phyloP scores from a whole-genome alignment of 2,888 invertebrate species.

The Tanytarsus gracilentus region DNA sequence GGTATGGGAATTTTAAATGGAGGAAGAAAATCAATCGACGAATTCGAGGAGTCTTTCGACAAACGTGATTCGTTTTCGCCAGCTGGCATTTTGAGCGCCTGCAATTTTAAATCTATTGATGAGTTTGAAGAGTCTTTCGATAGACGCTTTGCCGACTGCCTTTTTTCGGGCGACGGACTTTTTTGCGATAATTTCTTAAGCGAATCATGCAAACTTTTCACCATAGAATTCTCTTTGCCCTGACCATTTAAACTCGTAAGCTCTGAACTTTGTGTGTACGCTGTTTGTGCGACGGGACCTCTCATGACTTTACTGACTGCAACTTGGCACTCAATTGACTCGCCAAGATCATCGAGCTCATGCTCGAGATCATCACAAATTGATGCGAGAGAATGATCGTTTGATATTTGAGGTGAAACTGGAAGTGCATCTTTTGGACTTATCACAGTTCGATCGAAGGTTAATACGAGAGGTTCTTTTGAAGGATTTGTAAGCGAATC shows the following conservation, averaged over 20 bases:
- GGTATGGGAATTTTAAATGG: constrained; percentile 25
- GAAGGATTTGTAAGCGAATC: constrained; percentile 39
- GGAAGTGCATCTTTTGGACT: constrained; percentile 32
- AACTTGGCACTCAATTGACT: constrained; percentile 48
- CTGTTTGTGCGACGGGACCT: constrained; percentile 63
- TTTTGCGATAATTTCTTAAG: constrained; percentile 30
- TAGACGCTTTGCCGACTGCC: constrained; percentile 21
- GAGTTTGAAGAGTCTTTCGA: constrained; percentile 24
- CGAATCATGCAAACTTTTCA: constrained; percentile 17
- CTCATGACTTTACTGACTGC: constrained; percentile 65
- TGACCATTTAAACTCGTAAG: constrained; percentile 6
- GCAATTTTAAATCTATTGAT: constrained; percentile 13
- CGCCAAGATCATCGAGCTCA: constrained; percentile 13
- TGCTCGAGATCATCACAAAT: constrained; percentile 32
- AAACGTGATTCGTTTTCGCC: not conserved
- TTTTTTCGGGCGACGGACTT: constrained; percentile 29
- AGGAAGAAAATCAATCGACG: constrained; percentile 21
- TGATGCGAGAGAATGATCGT: constrained; percentile 16
- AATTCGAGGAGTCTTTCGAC: constrained; percentile 26
- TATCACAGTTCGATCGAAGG: constrained; percentile 37
- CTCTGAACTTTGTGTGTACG: constrained; percentile 47
- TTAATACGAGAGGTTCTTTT: constrained; percentile 39
- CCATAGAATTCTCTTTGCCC: constrained; percentile 19
- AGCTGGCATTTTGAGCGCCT: not conserved
- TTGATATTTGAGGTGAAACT: constrained; percentile 14